A percentile compares a stretch with the other conserved stretches of the same genome.
phyloP scores from a whole-genome alignment of 2,113 vertebrate genomes.

The Acrocephalus arundinaceus region DNA sequence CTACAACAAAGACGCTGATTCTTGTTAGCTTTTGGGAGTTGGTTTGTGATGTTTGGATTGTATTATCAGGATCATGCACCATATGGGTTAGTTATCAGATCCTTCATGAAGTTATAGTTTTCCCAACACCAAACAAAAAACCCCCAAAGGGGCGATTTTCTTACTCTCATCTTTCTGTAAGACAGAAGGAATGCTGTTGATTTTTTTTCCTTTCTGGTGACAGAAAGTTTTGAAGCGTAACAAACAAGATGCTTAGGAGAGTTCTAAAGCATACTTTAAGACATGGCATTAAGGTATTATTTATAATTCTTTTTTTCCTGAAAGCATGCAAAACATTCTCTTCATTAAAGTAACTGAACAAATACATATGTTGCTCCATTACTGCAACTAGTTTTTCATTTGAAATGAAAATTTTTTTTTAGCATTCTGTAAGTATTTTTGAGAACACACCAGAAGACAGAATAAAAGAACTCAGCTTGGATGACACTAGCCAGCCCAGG shows the following conservation, averaged over 20 bases:
- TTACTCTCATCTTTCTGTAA: conserved; percentile 29
- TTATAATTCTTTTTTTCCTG: conserved; percentile 3
- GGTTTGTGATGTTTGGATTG: conserved; percentile 52
- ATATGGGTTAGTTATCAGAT: conserved; percentile 56
- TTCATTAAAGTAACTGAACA: conserved; percentile 14
- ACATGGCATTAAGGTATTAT: conserved; percentile 30
- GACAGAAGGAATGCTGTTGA: conserved; percentile 16
- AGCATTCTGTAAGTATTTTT: neutral
- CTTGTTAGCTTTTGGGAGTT: conserved; percentile 15
- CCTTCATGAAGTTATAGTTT: conserved; percentile 14
- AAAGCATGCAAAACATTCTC: neutral
- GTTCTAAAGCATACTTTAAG: neutral
- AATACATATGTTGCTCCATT: neutral
- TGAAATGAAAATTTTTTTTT: neutral
- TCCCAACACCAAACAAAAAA: conserved; percentile 21
- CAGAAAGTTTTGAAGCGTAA: conserved; percentile 37
- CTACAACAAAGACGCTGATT: neutral
- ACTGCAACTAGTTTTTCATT: neutral
- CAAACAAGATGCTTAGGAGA: conserved; percentile 15
- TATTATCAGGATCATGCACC: conserved; percentile 25
- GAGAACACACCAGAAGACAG: neutral
- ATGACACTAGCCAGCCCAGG: neutral
- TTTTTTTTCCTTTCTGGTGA: neutral
- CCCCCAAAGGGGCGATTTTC: neutral
- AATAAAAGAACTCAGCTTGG: neutral